Conservation (phyloP, 2,888 invertebrate genomes). For the Luperina nickerlii region DNA sequence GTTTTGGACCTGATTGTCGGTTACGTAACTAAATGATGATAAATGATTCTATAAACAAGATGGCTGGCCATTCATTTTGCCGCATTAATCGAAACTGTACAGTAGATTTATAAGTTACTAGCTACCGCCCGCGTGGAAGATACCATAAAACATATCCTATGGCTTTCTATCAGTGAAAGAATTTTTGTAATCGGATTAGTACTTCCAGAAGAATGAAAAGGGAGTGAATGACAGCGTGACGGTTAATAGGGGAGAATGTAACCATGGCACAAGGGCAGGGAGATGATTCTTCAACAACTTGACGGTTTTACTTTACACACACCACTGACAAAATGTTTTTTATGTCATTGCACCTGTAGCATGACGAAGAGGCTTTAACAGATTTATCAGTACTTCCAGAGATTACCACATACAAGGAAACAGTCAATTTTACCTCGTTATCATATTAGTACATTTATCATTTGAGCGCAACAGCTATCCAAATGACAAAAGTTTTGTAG, state of each 20-base stretch:
- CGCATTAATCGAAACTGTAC: slow-evolving; percentile 31
- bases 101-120: neutral
- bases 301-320: neutral
- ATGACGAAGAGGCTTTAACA: neutral
- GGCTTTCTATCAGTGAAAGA: neutral
- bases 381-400: neutral
- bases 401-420: neutral
- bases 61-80: slow-evolving; percentile 17
- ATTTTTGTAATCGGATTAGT: neutral
- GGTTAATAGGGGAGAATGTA: neutral
- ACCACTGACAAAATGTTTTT: neutral
- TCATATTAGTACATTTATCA: neutral
- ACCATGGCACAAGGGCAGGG: neutral
- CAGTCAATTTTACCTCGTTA: no score
- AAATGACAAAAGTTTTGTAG: neutral
- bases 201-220: neutral
- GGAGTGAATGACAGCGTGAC: neutral
- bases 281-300: neutral
- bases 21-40: slow-evolving; percentile 57
- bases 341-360: neutral
- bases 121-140: neutral
- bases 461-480: neutral
- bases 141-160: neutral
- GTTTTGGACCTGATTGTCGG: slow-evolving; percentile 38
- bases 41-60: slow-evolving; percentile 40